A percentile compares a stretch with the other conserved stretches of the same genome.
Evolutionary conservation across 2,797 vertebrate species (phyloP).

Genomic region (Tenualosa thibaudeaui): DNA sequence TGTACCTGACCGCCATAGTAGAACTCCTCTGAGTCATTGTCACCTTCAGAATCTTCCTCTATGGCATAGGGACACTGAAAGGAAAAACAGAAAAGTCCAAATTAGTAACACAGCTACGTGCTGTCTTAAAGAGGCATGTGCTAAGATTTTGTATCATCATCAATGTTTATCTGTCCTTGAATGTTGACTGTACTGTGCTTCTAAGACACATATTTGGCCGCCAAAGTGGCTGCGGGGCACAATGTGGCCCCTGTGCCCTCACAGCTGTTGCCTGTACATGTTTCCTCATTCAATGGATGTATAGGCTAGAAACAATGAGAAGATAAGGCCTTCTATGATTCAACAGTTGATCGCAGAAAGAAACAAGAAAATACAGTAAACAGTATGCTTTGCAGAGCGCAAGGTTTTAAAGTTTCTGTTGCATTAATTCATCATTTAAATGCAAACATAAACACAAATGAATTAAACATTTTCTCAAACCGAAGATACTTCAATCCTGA

Average conservation of each 20-base stretch:
- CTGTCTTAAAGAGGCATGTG: neutral
- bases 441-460: neutral
- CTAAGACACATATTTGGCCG: neutral
- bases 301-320: neutral
- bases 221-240: neutral
- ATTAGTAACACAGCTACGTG: neutral
- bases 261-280: neutral
- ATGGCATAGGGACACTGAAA: constrained; percentile 73
- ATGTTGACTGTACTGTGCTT: neutral
- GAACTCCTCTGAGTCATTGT: constrained; percentile 90
- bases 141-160: neutral
- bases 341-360: neutral
- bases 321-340: neutral
- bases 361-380: neutral
- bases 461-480: neutral
- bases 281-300: neutral
- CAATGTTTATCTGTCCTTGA: neutral
- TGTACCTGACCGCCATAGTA: constrained; percentile 89
- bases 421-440: neutral
- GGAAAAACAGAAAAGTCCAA: neutral
- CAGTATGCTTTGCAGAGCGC: neutral
- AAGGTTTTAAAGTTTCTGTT: too few species aligned
- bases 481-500: neutral
- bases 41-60: constrained; percentile 90
- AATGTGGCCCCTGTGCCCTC: neutral